phyloP scores from a whole-genome alignment of 1,140 invertebrate species.

The Lordiphosa mommai region DNA sequence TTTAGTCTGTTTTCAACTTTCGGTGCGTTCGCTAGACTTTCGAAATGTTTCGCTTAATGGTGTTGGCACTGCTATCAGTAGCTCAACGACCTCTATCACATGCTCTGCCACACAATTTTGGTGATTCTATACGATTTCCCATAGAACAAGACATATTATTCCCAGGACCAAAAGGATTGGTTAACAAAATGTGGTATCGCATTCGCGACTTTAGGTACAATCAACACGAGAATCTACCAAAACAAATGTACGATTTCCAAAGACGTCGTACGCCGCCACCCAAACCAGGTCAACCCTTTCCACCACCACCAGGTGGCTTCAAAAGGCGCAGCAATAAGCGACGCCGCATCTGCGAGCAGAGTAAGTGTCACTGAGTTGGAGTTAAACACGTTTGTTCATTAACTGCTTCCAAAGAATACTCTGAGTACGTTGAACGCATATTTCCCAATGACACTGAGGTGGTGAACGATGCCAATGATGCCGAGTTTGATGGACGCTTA shows the following conservation, averaged over 20 bases:
- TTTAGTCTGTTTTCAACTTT: conserved; percentile 49
- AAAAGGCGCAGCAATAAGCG: conserved; percentile 27
- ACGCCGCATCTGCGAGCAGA: conserved; percentile 55
- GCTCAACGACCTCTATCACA: not conserved
- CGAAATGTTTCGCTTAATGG: conserved; percentile 19
- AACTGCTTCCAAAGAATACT: conserved; percentile 48
- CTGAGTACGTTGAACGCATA: conserved; percentile 63
- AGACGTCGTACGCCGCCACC: not conserved
- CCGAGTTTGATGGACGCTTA: conserved; percentile 68
- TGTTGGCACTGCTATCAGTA: conserved; percentile 17
- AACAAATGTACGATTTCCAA: conserved; percentile 5
- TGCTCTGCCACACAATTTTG: not conserved
- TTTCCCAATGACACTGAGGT: conserved; percentile 60
- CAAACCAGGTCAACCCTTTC: conserved; percentile 51
- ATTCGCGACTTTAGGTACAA: conserved; percentile 37
- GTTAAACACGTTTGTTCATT: not conserved
- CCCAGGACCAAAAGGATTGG: conserved; percentile 3
- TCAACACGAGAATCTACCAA: conserved; percentile 10
- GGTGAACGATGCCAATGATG: conserved; percentile 58
- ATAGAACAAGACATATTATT: conserved; percentile 42
- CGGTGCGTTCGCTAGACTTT: conserved; percentile 20
- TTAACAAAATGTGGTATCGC: conserved; percentile 18
- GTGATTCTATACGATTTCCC: conserved; percentile 30
- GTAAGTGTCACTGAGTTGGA: conserved; percentile 39
- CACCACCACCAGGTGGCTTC: conserved; percentile 36